phyloP scores from a whole-genome alignment of 2,113 vertebrate species.

The Dasyprocta punctata region DNA sequence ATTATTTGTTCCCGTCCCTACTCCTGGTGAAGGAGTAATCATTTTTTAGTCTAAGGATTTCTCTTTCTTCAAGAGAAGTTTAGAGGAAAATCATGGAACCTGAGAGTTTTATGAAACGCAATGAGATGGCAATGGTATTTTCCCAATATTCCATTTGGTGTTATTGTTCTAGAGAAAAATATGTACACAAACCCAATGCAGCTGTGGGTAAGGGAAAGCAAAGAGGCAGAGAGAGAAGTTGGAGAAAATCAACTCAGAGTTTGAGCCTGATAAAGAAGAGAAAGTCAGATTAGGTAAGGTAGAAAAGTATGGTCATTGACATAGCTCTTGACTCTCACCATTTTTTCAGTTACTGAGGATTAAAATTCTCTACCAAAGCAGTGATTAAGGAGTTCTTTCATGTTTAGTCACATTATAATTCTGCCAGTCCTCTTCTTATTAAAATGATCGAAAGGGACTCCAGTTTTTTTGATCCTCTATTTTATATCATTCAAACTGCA shows the following conservation, averaged over 20 bases:
- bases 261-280: neutral
- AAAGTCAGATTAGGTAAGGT: neutral
- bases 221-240: neutral
- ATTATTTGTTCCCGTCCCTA: conserved; percentile 57
- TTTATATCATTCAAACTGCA: neutral
- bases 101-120: neutral
- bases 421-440: neutral
- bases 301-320: neutral
- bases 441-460: neutral
- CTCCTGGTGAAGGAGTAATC: conserved; percentile 42
- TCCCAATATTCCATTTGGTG: neutral
- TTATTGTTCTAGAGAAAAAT: neutral
- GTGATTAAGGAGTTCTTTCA: neutral
- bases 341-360: neutral
- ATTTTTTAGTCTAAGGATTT: neutral
- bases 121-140: neutral
- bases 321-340: rapidly evolving
- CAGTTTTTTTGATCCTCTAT: neutral
- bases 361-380: neutral
- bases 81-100: neutral
- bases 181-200: neutral
- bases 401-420: neutral
- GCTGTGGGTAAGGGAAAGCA: neutral
- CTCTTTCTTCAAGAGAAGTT: neutral
- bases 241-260: neutral